Percentiles rank a stretch among this genome's conserved stretches.
Conservation (phyloP, 2,113 vertebrate genomes). For the Lasiurus borealis region DNA sequence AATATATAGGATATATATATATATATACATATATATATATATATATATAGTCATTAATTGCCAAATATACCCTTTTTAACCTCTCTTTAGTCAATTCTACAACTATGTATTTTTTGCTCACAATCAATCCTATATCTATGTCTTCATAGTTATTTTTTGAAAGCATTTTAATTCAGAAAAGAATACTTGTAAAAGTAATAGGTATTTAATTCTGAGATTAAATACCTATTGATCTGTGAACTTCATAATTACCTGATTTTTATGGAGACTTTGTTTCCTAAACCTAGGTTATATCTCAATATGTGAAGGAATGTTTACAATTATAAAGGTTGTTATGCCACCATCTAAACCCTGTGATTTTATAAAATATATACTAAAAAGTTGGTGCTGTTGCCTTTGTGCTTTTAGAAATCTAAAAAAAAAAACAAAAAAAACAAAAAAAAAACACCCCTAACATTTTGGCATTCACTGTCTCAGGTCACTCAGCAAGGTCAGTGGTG, state of each 20-base stretch:
- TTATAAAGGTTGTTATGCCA: not conserved
- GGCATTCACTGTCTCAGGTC: not conserved
- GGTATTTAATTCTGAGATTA: not conserved
- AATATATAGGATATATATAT: no score
- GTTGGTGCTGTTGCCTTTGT: not conserved
- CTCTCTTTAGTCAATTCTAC: not conserved
- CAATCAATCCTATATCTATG: not conserved
- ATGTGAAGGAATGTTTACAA: not conserved
- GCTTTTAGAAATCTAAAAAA: not conserved
- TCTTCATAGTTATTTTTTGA: not conserved
- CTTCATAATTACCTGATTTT: not conserved
- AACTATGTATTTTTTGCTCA: not conserved
- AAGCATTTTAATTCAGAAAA: constrained; percentile 4
- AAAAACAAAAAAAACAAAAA: not conserved
- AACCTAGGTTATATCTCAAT: not conserved
- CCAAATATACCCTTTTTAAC: not conserved
- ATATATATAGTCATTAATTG: not conserved
- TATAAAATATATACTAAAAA: not conserved
- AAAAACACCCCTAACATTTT: not conserved
- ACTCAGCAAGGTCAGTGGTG: not conserved
- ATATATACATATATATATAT: no score
- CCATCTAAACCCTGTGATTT: not conserved
- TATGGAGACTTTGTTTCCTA: not conserved
- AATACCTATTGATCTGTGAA: not conserved
- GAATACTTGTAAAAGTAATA: not conserved